Base-by-base conservation (phyloP, 2,113 vertebrate species). In the Seriola rivoliana region DNA sequence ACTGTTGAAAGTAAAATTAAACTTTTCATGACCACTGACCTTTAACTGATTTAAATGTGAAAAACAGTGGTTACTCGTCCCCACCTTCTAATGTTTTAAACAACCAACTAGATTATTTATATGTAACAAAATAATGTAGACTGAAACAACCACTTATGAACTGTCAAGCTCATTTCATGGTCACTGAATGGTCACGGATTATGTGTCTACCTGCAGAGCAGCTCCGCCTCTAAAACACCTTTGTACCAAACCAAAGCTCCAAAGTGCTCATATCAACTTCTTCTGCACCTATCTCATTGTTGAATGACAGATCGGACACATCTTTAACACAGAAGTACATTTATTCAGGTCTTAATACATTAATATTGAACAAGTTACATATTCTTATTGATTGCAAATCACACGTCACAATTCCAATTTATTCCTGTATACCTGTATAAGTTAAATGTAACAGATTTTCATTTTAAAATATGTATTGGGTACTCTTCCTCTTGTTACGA, bases 391-490 rank as follows among this genome's bases (percentile, higher is more conserved):
- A 96, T 95, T 95, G 95, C 90, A 96, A 95, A 95, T 93, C 87
- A 95, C 93, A 93, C 91, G 70, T 90, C 93, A 93, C 89, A 95
- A 90, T 85, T 93, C 79, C 79, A 95, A 93, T 93, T 93, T 93
- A 95, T 93, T 96, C 93, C 94, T 93, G 94, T 71, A 96, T 96
- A 96, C 32, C 68, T 68, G 54, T 71, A 96, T 96, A 96, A 97
- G 95, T 97, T 97, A 97, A 95, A 95, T 94, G 94, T 96, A 96
- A 95, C 95, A 96, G 95, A 94, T 87, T 90, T 83, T 85, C 78
- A 58, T 91, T 96, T 95, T 90, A 93, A 95, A 95, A 95, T 91
- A 94, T 93, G 95, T 93, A 93, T 92, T 94, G 94, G 90, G 94
- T 89, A 80, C 75, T 93, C 82, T 85, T 89, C 91, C 89, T 92